Conservation (phyloP, 2,113 vertebrate species). For the Cyanoderma ruficeps region DNA sequence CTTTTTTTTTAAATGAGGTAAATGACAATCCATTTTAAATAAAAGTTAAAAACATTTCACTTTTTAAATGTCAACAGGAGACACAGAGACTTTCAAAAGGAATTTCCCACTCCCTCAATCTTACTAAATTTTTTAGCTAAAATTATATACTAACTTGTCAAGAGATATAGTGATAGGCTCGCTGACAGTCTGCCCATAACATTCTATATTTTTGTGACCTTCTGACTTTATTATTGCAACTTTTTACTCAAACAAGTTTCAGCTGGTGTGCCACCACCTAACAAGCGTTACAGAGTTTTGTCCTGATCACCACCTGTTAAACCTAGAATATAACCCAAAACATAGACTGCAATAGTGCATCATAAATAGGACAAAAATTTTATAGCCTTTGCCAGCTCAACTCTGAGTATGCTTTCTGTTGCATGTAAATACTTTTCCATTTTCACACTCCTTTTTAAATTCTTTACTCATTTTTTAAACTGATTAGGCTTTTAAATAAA, state of each 20-base stretch:
- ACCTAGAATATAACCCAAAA: neutral
- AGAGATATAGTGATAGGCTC: neutral
- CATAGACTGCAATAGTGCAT: fast-evolving
- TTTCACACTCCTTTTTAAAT: neutral
- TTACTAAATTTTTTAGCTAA: neutral
- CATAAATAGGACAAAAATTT: neutral
- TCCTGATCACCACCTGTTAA: neutral
- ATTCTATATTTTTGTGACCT: neutral
- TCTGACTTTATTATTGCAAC: neutral
- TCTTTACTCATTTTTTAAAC: neutral
- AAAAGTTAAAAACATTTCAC: neutral
- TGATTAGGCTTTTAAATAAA: neutral
- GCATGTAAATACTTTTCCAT: neutral
- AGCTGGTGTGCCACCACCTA: neutral
- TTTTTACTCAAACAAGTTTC: neutral
- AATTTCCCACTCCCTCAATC: neutral
- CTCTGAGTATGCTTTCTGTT: neutral
- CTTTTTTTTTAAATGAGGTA: neutral
- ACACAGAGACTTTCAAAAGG: neutral
- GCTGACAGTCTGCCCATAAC: neutral
- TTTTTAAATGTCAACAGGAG: neutral
- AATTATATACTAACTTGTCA: neutral
- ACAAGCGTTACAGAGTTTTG: neutral
- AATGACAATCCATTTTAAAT: neutral
- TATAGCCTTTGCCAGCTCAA: neutral